Conservation (phyloP, 1,140 invertebrate genomes). For the Pseudomyrmex flavicornis region DNA sequence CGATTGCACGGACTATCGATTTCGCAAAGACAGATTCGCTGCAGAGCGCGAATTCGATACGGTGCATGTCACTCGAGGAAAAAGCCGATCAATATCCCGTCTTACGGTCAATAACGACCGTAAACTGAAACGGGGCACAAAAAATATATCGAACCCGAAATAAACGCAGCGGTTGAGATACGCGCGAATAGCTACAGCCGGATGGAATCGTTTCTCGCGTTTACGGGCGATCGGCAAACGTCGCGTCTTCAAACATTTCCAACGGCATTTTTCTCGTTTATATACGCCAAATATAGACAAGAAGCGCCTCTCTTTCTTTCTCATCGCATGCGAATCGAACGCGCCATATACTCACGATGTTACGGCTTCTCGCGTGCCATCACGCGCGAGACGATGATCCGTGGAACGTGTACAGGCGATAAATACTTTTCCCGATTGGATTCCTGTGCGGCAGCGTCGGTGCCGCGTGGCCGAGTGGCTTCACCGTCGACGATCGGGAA, state of each 20-base stretch:
- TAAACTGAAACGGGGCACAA: not conserved
- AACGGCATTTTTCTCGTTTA: not conserved
- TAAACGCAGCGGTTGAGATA: not conserved
- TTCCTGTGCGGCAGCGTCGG: constrained; percentile 42
- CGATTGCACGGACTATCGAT: constrained; percentile 39
- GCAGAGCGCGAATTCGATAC: constrained; percentile 3
- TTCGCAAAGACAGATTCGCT: not conserved
- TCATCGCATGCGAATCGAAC: not conserved
- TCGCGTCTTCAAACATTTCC: no score
- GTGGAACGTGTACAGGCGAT: not conserved
- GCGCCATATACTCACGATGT: constrained; percentile 55
- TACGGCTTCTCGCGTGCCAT: constrained; percentile 59
- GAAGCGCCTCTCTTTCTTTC: not conserved
- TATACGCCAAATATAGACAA: no score
- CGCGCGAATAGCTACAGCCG: constrained; percentile 4
- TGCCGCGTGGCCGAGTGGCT: not conserved
- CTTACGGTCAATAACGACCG: constrained; percentile 29
- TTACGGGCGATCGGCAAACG: no score
- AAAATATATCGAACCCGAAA: constrained; percentile 15
- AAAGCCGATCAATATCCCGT: constrained; percentile 48
- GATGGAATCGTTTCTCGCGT: constrained; percentile 6
- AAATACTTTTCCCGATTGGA: constrained; percentile 63
- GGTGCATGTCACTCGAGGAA: constrained; percentile 29
- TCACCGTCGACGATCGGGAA: constrained; percentile 72
- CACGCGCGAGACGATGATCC: not conserved